Evolutionary conservation across 1,140 invertebrate species (phyloP).

Genomic region (Anadara kagoshimensis): DNA sequence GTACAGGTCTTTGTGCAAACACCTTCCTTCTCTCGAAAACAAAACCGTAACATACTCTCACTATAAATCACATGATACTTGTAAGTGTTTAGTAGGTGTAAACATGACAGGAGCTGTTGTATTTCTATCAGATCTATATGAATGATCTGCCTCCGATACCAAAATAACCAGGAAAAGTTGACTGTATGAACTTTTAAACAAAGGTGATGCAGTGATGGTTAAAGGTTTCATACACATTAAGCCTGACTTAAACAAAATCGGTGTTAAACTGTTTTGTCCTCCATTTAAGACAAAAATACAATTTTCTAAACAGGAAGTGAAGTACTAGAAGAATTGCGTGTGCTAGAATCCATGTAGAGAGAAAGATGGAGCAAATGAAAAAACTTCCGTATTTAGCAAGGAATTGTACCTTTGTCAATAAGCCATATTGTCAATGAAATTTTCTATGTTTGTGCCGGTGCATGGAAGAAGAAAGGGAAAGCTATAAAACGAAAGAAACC

Average conservation of each 20-base stretch:
- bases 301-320: too few species aligned
- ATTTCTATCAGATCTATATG: too few species aligned
- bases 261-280: conserved; percentile 20
- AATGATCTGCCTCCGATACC: conserved; percentile 20
- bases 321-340: conserved; percentile 20
- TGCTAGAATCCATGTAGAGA: conserved; percentile 22
- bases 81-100: too few species aligned
- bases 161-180: conserved; percentile 20
- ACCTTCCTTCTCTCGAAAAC: too few species aligned
- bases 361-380: conserved; percentile 33
- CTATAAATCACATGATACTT: too few species aligned
- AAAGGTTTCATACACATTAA: conserved; percentile 8
- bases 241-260: background rate
- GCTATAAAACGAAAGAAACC: too few species aligned
- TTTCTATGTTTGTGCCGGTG: conserved; percentile 14
- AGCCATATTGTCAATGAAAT: conserved; percentile 21
- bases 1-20: too few species aligned
- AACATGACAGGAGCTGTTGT: too few species aligned
- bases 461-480: too few species aligned
- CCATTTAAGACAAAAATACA: conserved; percentile 27
- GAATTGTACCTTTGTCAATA: conserved; percentile 22
- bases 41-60: too few species aligned
- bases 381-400: conserved; percentile 27
- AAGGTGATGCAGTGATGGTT: conserved; percentile 33
- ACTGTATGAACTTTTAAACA: conserved; percentile 14